A percentile compares a stretch with the other conserved stretches of the same genome.
Conservation (phyloP, 2,888 invertebrate genomes). For the Drosophila melanosoma region DNA sequence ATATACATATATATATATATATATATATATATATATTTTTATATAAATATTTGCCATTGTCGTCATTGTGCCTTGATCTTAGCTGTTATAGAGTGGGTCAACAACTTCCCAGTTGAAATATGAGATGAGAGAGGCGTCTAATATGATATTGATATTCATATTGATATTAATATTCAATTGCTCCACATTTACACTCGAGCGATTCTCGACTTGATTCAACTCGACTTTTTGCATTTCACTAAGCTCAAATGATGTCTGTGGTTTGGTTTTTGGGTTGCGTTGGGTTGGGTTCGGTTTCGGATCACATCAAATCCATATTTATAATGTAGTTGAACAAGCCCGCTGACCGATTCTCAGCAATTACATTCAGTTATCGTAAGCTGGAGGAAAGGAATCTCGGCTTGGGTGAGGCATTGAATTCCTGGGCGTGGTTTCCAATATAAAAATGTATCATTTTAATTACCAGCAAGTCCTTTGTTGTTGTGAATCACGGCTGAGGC, state of each 20-base stretch:
- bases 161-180: slow-evolving; percentile 59
- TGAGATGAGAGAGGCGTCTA: slow-evolving; percentile 24
- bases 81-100: slow-evolving; percentile 68
- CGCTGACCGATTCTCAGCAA: slow-evolving; percentile 34
- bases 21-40: background rate
- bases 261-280: slow-evolving; percentile 58
- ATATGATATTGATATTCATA: slow-evolving; percentile 48
- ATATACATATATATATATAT: too few relatives aligned
- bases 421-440: slow-evolving; percentile 40
- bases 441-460: slow-evolving; percentile 69
- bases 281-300: slow-evolving; percentile 10
- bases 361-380: slow-evolving; percentile 32
- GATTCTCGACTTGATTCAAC: slow-evolving; percentile 27
- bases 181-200: slow-evolving; percentile 62
- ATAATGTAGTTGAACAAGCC: slow-evolving; percentile 18
- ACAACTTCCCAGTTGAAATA: slow-evolving; percentile 56
- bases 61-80: slow-evolving; percentile 51
- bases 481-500: slow-evolving; percentile 46
- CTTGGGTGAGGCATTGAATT: slow-evolving; percentile 16
- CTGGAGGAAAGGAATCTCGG: slow-evolving; percentile 17
- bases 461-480: slow-evolving; percentile 60
- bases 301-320: slow-evolving; percentile 26
- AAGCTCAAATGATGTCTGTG: slow-evolving; percentile 66
- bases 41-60: slow-evolving; percentile 28
- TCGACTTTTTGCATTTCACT: slow-evolving; percentile 44